Conservation (phyloP, 2,797 vertebrate species). For the Alosa sapidissima region DNA sequence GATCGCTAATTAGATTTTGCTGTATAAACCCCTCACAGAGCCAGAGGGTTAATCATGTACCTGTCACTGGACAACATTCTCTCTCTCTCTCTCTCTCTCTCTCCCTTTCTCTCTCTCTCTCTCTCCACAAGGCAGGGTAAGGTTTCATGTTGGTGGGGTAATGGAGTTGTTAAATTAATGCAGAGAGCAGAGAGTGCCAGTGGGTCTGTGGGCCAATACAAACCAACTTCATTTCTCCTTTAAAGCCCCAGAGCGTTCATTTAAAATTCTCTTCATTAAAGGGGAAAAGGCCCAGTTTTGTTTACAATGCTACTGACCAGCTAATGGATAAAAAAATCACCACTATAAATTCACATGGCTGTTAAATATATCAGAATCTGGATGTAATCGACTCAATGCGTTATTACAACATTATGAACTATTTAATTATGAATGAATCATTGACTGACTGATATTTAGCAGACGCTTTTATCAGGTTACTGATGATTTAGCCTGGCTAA, state of each 20-base stretch:
- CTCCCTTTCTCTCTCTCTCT: background rate
- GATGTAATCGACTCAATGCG: too few relatives aligned
- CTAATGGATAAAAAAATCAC: background rate
- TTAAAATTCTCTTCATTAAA: slow-evolving; percentile 12
- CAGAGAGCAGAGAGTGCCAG: background rate
- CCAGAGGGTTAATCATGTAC: slow-evolving; percentile 5
- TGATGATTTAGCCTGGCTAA: background rate
- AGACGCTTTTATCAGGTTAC: background rate
- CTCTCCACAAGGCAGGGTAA: background rate
- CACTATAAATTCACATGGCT: too few relatives aligned
- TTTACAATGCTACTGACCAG: background rate
- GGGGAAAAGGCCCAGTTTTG: background rate
- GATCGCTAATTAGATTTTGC: slow-evolving; percentile 18
- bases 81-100: background rate
- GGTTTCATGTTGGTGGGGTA: background rate
- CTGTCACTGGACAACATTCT: background rate
- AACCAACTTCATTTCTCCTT: background rate
- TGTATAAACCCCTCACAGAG: background rate
- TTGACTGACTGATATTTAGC: too few relatives aligned
- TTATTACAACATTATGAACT: too few relatives aligned
- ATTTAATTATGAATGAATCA: too few relatives aligned
- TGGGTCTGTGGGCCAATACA: background rate
- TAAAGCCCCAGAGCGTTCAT: background rate
- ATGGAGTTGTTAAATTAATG: background rate
- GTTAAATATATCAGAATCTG: background rate